phyloP scores from a whole-genome alignment of 2,113 vertebrate species.

The Chiloscyllium plagiosum region DNA sequence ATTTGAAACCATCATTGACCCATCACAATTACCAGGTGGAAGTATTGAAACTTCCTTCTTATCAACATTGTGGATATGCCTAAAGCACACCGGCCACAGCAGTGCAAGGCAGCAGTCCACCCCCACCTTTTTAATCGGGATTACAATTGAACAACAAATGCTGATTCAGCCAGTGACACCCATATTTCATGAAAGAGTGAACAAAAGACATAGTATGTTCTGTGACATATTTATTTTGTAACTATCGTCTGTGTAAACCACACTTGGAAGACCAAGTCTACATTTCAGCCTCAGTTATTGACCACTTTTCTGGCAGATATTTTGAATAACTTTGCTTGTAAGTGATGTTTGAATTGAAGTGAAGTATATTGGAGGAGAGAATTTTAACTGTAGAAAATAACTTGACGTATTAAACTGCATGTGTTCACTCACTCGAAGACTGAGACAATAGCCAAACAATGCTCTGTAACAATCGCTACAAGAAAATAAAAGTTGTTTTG shows the following conservation, averaged over 20 bases:
- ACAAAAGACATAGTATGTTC: neutral
- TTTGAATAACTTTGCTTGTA: neutral
- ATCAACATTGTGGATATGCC: no score
- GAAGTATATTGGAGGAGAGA: neutral
- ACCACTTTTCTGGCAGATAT: neutral
- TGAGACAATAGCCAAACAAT: neutral
- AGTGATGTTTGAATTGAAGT: neutral
- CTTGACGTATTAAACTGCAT: neutral
- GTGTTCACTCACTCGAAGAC: neutral
- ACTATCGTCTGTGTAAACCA: neutral
- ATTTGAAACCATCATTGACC: no score
- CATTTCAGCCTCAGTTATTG: neutral
- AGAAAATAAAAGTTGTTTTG: neutral
- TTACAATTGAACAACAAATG: no score
- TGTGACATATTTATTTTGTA: neutral
- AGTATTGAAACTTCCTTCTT: no score
- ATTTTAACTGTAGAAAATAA: neutral
- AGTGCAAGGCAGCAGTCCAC: no score
- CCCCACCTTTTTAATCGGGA: no score
- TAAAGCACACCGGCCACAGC: no score
- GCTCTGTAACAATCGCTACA: neutral
- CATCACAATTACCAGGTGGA: no score
- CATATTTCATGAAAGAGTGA: no score
- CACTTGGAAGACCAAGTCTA: neutral
- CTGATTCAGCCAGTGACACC: no score